Base-by-base conservation (phyloP, 2,797 vertebrate species). In the Gymnopithys bicolor region DNA sequence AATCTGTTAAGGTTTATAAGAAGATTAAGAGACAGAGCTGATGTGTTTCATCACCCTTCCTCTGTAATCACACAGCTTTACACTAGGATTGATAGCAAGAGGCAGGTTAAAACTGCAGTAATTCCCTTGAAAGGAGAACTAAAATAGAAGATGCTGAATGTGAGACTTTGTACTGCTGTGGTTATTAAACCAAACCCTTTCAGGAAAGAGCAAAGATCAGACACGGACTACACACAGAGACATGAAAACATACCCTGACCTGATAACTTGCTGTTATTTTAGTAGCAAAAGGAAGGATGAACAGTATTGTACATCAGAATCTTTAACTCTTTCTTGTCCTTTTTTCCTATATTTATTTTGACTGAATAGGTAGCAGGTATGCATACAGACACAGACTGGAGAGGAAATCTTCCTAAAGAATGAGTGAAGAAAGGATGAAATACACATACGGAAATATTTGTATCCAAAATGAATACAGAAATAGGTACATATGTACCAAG, bases 1-100 rank as follows among this genome's bases (percentile, higher is more conserved):
- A 97, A 97, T 97, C 95, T 97, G 92, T 95, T 97, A 93, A 84
- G 48, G 43, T 95, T 89, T 97, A 67, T 97, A 97, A 96, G 93
- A 93, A 94, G 91, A 97, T 97, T 95, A 96, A 94, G 89, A 91
- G 95, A 81, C 68, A 90, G 76, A 94, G 78, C 62, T 70, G 74
- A 23, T 96, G 62, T 90, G 75, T 82, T 78, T 87, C 84, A 77
- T 89, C 79, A 93, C 63, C 46, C 58, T 74, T 91, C 21, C 19
- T 68, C 46, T 93, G 43, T 89, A 97, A 97, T 96, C 93, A 96
- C 83, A 93, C 71, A 92, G 91, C 81, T 97, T 95, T 97, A 82
- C 84, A 73, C 39, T 49, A 13, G 89, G 37, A 94, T 84, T 93
- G 27, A 64, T 56, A 86, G 53, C 62, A 85, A 89, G 68, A 96